A percentile compares a stretch with the other conserved stretches of the same genome.
phyloP scores from a whole-genome alignment of 2,113 vertebrate genomes.

The Laticauda colubrina region DNA sequence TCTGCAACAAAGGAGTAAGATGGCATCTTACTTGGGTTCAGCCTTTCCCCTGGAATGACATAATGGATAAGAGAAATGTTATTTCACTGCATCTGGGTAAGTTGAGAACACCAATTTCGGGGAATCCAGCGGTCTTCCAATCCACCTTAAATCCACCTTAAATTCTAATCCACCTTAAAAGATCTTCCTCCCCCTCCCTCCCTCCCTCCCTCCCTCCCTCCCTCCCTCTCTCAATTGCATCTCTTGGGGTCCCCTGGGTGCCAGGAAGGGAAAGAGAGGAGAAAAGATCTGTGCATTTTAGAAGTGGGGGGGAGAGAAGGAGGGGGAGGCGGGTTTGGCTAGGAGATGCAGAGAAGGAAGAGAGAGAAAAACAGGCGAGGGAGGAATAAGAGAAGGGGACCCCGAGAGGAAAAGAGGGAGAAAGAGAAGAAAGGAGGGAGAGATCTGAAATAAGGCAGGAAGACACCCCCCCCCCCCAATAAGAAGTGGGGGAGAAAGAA shows the following conservation, averaged over 20 bases:
- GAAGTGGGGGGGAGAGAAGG: background rate
- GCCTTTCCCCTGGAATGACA: background rate
- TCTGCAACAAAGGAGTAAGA: background rate
- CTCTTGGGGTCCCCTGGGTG: slow-evolving; percentile 13
- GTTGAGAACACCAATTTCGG: background rate
- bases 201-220: background rate
- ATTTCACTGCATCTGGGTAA: background rate
- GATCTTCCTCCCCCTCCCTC: background rate
- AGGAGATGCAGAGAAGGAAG: slow-evolving; percentile 6
- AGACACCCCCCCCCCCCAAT: background rate
- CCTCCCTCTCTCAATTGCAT: slow-evolving; percentile 10
- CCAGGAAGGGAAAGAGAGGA: slow-evolving; percentile 28
- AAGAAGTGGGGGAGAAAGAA: background rate
- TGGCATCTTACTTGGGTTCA: background rate
- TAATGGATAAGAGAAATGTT: background rate
- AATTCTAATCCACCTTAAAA: slow-evolving; percentile 5
- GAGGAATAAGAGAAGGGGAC: background rate
- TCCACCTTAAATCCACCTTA: slow-evolving; percentile 3
- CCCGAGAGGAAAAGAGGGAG: background rate
- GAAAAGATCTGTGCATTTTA: slow-evolving; percentile 28
- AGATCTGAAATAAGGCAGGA: background rate
- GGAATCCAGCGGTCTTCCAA: background rate
- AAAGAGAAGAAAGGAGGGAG: background rate
- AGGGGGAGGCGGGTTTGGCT: background rate
- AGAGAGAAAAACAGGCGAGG: background rate